Evolutionary conservation across 2,888 invertebrate genomes (phyloP), one percentile per base, ranked within the genome.

Genomic region (Ormyrus labotus): DNA sequence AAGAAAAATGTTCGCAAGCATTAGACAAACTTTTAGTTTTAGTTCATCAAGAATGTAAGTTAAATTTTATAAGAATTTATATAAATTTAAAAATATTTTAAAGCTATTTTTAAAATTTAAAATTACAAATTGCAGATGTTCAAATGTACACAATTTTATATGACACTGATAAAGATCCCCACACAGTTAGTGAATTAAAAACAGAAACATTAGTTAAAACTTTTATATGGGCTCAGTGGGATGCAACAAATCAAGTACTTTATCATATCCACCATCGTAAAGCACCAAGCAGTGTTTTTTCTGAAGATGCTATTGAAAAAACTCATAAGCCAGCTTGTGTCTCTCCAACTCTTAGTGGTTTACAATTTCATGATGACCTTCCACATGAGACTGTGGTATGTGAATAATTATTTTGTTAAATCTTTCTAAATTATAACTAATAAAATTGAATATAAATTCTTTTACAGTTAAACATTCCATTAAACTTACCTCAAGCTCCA

Each of bases 191-290:
- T 63, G 87, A 88, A 70, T 84, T 92, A 57, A 88, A 88, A 77
- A 85, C 88, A 5, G 93, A 93, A 83, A 87, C 89, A 2, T 86
- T 93, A 50, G 95, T 96, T 2, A 94, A 94, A 87, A 93, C 93
- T 63, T 96, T 96, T 87, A 94, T 95, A 57, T 97, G 96, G 96
- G 96, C 96, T 0, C 97, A 97, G 86, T 97, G 96, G 96, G 96
- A 96, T 88, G 93, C 95, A 81, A 91, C 92, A 10, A 94, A 95
- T 90, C 94, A 97, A 92, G 95, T 96, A 10, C 91, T 97, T 0
- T 96, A 96, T 90, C 96, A 96, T 90, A 96, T 97, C 85, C 96
- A 96, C 89, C 94, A 95, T 86, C 94, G 95, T 72, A 94, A 94
- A 86, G 93, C 95, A 47, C 92, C 94, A 4, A 93, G 94, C 84